phyloP scores from a whole-genome alignment of 35 echinoderm and acorn worm genomes.

The Ophioderma brevispina region DNA sequence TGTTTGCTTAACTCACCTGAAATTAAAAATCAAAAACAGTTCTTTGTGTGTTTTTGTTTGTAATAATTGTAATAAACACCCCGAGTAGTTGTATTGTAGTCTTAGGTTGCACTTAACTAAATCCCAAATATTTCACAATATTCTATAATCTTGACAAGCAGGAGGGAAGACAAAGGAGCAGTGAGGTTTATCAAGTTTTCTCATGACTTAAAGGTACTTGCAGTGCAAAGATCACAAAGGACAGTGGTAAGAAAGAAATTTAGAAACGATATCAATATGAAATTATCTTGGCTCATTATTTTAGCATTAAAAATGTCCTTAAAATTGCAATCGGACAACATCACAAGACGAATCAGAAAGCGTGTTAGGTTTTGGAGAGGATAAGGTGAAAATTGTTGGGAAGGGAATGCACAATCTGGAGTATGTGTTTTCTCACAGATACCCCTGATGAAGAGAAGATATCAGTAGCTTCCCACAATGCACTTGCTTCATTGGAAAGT shows the following conservation, averaged over 20 bases:
- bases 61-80: neutral
- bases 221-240: constrained; percentile 92
- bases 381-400: too few species aligned
- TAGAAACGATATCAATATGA: neutral
- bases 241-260: constrained; percentile 96
- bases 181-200: constrained; percentile 99
- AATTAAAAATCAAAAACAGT: neutral
- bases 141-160: constrained; percentile 2
- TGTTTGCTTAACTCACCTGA: neutral
- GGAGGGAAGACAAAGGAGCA: constrained; percentile 97
- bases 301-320: too few species aligned
- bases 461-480: too few species aligned
- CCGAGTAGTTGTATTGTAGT: neutral
- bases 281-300: neutral
- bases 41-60: neutral
- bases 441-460: too few species aligned
- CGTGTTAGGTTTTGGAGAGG: too few species aligned
- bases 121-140: neutral
- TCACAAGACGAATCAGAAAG: too few species aligned
- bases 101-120: neutral
- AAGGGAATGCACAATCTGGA: too few species aligned
- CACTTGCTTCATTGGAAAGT: too few species aligned
- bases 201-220: constrained; percentile 80
- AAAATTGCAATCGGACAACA: too few species aligned
- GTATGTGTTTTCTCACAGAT: too few species aligned